Percentiles rank a stretch among this genome's conserved stretches.
Conservation (phyloP, 2,888 invertebrate genomes). For the Steinernema hermaphroditum region DNA sequence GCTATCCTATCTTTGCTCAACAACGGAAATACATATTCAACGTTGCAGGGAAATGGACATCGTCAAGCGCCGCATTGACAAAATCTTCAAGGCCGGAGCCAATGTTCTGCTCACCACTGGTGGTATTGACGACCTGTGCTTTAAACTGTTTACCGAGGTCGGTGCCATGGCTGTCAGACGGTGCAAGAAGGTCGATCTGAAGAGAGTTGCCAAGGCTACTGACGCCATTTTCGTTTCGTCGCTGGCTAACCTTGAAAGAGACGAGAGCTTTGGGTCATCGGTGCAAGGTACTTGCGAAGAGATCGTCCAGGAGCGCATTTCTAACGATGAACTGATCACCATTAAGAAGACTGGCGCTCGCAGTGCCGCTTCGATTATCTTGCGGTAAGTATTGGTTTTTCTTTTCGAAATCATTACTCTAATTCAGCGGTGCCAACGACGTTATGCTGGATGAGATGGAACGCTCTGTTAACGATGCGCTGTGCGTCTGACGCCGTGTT, state of each 20-base stretch:
- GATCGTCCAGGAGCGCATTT: conserved; percentile 84
- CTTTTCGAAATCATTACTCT: neutral
- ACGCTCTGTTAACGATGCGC: conserved; percentile 92
- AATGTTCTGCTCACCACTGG: conserved; percentile 92
- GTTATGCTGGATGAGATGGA: conserved; percentile 99
- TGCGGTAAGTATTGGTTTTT: too few relatives aligned
- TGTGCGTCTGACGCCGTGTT: conserved; percentile 93
- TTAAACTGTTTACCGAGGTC: conserved; percentile 96
- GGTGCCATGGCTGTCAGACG: conserved; percentile 96
- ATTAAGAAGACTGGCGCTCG: conserved; percentile 84
- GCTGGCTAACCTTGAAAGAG: conserved; percentile 96
- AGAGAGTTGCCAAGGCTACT: conserved; percentile 96
- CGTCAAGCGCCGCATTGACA: conserved; percentile 93
- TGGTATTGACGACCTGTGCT: conserved; percentile 95
- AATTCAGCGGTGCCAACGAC: conserved; percentile 85
- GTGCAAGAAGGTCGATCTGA: conserved; percentile 90
- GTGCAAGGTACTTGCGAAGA: conserved; percentile 84
- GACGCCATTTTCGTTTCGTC: conserved; percentile 89
- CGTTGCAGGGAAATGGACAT: conserved; percentile 86
- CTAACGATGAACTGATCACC: conserved; percentile 94
- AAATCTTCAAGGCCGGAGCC: conserved; percentile 88
- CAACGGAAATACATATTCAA: neutral
- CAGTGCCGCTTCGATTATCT: conserved; percentile 90
- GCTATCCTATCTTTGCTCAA: too few relatives aligned
- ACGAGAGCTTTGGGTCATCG: conserved; percentile 88